phyloP scores from a whole-genome alignment of 2,113 vertebrate species.

The Dasypus novemcinctus region DNA sequence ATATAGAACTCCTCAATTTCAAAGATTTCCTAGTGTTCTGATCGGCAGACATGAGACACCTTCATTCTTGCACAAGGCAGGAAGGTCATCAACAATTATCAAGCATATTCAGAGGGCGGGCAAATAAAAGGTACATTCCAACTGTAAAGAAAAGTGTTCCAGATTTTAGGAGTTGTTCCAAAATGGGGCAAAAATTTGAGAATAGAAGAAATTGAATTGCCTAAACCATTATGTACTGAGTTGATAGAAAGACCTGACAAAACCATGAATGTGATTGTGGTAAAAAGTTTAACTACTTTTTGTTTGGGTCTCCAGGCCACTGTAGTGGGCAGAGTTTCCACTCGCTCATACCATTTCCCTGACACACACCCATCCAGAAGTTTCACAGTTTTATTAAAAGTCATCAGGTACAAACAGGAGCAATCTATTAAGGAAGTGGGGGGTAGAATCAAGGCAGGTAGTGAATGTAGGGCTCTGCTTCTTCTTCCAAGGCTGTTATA shows the following conservation, averaged over 20 bases:
- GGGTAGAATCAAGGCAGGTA: background rate
- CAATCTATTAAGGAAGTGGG: background rate
- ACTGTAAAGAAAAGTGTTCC: background rate
- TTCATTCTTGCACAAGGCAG: background rate
- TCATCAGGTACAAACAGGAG: background rate
- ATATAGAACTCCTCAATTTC: background rate
- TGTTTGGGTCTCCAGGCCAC: background rate
- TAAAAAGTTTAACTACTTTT: background rate
- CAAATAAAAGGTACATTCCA: background rate
- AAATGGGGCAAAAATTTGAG: background rate
- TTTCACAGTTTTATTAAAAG: background rate
- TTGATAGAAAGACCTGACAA: background rate
- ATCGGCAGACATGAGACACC: background rate
- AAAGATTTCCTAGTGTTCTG: background rate
- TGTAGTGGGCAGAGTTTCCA: background rate
- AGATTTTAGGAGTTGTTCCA: background rate
- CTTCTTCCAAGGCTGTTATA: fast-evolving
- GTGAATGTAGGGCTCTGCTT: background rate
- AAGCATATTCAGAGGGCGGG: background rate
- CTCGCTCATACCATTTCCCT: background rate
- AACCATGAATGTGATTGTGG: background rate
- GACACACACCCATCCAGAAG: background rate
- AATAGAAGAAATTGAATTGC: background rate
- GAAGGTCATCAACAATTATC: background rate
- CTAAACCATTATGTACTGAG: background rate